phyloP scores from a whole-genome alignment of 2,113 vertebrate species.

The Sinocyclocheilus anophthalmus region DNA sequence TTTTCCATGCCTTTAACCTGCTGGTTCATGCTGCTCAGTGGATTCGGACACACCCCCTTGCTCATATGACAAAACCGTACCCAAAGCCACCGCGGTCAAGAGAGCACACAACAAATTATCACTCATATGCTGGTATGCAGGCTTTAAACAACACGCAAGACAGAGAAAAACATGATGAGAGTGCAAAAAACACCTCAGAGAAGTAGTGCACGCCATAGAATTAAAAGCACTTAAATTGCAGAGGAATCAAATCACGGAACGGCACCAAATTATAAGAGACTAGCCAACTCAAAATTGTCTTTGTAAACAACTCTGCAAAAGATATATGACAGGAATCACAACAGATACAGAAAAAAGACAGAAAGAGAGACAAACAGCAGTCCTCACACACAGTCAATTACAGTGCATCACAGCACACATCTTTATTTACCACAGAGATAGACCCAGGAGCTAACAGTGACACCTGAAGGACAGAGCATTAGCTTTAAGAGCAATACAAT shows the following conservation, averaged over 20 bases:
- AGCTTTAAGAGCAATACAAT: background rate
- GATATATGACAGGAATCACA: background rate
- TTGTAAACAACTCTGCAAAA: background rate
- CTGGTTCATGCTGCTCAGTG: background rate
- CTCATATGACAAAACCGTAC: constrained; percentile 18
- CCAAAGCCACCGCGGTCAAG: background rate
- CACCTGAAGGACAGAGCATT: constrained; percentile 73
- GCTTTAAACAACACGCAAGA: constrained; percentile 24
- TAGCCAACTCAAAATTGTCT: background rate
- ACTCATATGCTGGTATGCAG: background rate
- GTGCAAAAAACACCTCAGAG: background rate
- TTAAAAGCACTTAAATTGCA: background rate
- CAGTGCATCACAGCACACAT: constrained; percentile 44
- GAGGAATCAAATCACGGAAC: background rate
- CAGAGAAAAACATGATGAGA: background rate
- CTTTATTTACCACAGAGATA: constrained; percentile 96
- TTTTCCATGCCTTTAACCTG: background rate
- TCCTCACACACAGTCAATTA: background rate
- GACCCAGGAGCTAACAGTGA: constrained; percentile 90
- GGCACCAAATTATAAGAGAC: background rate
- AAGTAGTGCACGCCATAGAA: background rate
- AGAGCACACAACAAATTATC: background rate
- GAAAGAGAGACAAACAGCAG: background rate
- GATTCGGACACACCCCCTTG: background rate
- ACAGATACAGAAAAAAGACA: background rate